Percentiles rank a stretch among this genome's conserved stretches.
These are phyloP conservation scores for Chydorus sphaericus DNA, from an alignment of 2,888 invertebrate genomes.

Conservation along the genomic window DNA sequence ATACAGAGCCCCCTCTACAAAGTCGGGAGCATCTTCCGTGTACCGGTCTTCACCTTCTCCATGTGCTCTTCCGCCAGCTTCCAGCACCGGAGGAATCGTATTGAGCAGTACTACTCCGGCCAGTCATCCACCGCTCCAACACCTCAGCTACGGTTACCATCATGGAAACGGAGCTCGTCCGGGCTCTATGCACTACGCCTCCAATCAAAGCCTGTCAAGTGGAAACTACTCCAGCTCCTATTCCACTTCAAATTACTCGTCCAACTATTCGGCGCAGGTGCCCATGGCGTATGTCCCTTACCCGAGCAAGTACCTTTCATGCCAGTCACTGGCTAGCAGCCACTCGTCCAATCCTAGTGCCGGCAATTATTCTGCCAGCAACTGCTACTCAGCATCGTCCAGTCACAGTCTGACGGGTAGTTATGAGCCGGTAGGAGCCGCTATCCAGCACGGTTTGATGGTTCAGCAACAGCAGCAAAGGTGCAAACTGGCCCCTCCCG, in stretches of 20 bases:
- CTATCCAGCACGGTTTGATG: neutral
- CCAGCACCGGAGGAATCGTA: slow-evolving; percentile 10
- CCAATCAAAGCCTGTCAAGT: slow-evolving; percentile 51
- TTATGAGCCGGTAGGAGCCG: slow-evolving; percentile 20
- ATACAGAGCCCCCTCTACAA: slow-evolving; percentile 34
- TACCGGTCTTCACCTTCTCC: slow-evolving; percentile 72
- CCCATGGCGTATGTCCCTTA: slow-evolving; percentile 16
- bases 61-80: slow-evolving; percentile 19
- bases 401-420: slow-evolving; percentile 24
- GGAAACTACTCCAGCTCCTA: slow-evolving; percentile 32
- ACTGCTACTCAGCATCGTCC: slow-evolving; percentile 24
- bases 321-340: slow-evolving; percentile 47
- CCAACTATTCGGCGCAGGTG: slow-evolving; percentile 15
- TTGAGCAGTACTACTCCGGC: slow-evolving; percentile 15
- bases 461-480: slow-evolving; percentile 1
- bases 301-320: slow-evolving; percentile 33
- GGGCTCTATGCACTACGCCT: slow-evolving; percentile 25
- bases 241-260: slow-evolving; percentile 33
- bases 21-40: slow-evolving; percentile 45
- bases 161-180: neutral
- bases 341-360: slow-evolving; percentile 20
- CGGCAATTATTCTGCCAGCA: slow-evolving; percentile 26
- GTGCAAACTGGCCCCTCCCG: slow-evolving; percentile 19
- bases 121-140: slow-evolving; percentile 9
- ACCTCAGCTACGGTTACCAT: slow-evolving; percentile 4